Evolutionary conservation across 2,113 vertebrate genomes (phyloP), one percentile per base, ranked within the genome.

Genomic region (Notothenia rossii): DNA sequence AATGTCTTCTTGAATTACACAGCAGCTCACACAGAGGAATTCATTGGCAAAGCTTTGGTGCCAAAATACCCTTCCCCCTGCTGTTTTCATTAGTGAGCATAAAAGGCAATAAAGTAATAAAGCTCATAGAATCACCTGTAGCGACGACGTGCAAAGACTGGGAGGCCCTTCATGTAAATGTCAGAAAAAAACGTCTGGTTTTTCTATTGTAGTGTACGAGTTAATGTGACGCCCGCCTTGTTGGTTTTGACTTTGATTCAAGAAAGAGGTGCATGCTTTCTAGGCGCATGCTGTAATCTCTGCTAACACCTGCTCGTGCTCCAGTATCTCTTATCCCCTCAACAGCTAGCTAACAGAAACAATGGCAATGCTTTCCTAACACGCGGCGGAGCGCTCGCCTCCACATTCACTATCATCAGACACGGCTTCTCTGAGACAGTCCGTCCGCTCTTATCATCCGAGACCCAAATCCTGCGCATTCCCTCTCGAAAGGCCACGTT

Each of bases 81-180:
- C 91, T 92, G 91, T 91, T 93, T 94, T 94, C 89, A 93, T 93
- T 92, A 93, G 87, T 54, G 83, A 67, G 83, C 60, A 92, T 81
- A 77, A 91, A 91, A 88, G 90, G 75, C 84, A 83, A 91, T 88
- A 85, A 88, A 85, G 78, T 74, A 67, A 80, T 81, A 81, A 84
- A 17, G 29, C 86, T 89, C 84, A 88, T 91, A 86, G 88, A 89
- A 86, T 80, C 84, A 86, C 72, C 82, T 83, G 83, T 75, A 74
- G 84, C 3, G 17, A 53, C 55, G 10, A 53, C 55, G 10, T 75
- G 75, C 33, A 73, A 82, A 75, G 75, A 68, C 56, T 46, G 59
- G 59, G 86, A 81, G 90, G 83, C 87, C 88, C 84, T 75, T 79
- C 69, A 85, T 79, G 77, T 78, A 91, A 88, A 91, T 86, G 89